Percentiles rank a stretch among this genome's conserved stretches.
Evolutionary conservation across 2,888 invertebrate species (phyloP).

Genomic region (Cryptosula pallasiana): DNA sequence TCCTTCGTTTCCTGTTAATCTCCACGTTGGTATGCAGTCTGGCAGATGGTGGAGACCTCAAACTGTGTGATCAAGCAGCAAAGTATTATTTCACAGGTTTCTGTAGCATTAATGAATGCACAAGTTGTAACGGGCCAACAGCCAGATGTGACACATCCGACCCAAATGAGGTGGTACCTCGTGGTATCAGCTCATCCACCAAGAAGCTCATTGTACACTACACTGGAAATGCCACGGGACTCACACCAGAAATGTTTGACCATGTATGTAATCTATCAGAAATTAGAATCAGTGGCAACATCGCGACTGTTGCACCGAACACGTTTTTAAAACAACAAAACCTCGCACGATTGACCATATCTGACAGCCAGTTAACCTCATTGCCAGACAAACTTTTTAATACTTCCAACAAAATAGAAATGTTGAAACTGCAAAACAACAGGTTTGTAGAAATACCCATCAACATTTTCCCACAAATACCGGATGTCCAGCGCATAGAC

Average conservation of each 20-base stretch:
- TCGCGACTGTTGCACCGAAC: background rate
- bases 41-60: no score
- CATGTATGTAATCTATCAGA: background rate
- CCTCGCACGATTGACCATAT: background rate
- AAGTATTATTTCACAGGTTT: no score
- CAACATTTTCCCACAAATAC: background rate
- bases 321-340: background rate
- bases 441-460: background rate
- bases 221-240: background rate
- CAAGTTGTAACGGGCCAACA: background rate
- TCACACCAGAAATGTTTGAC: background rate
- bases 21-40: no score
- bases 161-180: background rate
- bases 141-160: background rate
- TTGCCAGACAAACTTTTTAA: background rate
- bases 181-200: background rate
- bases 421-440: background rate
- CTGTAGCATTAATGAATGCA: background rate
- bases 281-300: background rate
- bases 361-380: background rate
- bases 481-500: background rate
- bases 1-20: no score
- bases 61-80: no score
- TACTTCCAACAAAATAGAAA: background rate
- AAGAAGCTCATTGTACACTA: background rate